Conservation (phyloP, 2,888 invertebrate genomes). For the Machimus rusticus region DNA sequence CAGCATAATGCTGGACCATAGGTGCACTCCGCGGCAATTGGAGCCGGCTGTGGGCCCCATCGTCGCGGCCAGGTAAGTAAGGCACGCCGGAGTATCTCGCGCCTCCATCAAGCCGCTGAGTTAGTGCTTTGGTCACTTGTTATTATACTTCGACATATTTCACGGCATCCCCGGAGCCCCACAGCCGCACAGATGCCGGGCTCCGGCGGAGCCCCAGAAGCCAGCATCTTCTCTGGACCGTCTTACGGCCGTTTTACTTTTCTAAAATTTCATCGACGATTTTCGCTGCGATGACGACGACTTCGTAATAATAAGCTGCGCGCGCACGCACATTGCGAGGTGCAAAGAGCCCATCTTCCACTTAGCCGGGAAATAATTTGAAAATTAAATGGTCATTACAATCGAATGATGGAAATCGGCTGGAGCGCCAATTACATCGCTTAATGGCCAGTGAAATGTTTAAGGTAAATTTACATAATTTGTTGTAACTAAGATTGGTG, state of each 20-base stretch:
- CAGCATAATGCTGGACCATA: background rate
- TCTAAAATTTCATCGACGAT: background rate
- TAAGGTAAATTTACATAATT: conserved; percentile 38
- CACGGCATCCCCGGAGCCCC: background rate
- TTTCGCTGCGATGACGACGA: background rate
- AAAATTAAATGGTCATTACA: conserved; percentile 37
- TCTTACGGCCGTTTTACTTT: background rate
- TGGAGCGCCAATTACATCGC: conserved; percentile 6
- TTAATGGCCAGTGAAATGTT: conserved; percentile 37
- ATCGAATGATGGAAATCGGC: conserved; percentile 24
- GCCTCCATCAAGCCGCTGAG: conserved; percentile 21
- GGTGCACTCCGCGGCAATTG: background rate
- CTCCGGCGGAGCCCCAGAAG: background rate
- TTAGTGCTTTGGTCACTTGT: conserved; percentile 19
- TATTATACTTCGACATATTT: conserved; percentile 28
- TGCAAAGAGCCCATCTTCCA: conserved; percentile 32
- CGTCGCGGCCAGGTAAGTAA: background rate
- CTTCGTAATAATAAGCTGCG: conserved; percentile 22
- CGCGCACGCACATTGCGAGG: conserved; percentile 17
- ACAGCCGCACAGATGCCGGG: background rate
- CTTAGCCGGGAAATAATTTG: conserved; percentile 11
- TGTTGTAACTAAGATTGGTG: background rate
- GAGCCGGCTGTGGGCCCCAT: background rate
- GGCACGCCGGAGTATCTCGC: conserved; percentile 14
- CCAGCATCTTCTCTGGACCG: background rate